Conservation (phyloP, 2,113 vertebrate species). For the Neotoma lepida region DNA sequence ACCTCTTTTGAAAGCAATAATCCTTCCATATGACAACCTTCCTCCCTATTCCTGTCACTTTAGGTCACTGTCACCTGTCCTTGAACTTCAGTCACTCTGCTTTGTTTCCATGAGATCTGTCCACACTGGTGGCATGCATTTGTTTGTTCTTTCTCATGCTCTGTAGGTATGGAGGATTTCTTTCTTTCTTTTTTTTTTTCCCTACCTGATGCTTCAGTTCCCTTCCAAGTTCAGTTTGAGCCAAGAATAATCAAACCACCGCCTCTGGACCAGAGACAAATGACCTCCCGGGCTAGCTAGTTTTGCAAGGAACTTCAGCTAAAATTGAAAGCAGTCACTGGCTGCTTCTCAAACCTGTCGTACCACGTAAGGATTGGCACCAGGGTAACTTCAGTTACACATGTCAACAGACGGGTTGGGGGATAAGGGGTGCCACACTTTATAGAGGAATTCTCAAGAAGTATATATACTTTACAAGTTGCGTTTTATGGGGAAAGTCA, state of each 20-base stretch:
- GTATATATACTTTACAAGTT: not conserved
- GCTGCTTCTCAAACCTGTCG: slow-evolving; percentile 46
- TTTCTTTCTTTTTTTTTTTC: not conserved
- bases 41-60: not conserved
- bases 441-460: not conserved
- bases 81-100: not conserved
- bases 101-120: not conserved
- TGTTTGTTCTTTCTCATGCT: not conserved
- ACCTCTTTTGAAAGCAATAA: not conserved
- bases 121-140: rapidly evolving
- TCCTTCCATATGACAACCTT: not conserved
- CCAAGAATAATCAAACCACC: slow-evolving; percentile 68
- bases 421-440: not conserved
- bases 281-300: slow-evolving; percentile 40
- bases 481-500: slow-evolving; percentile 14
- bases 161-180: not conserved
- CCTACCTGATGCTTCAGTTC: slow-evolving; percentile 61
- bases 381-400: not conserved
- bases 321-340: slow-evolving; percentile 55
- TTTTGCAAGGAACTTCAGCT: slow-evolving; percentile 49
- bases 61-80: not conserved
- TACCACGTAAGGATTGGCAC: not conserved
- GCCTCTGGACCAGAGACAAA: slow-evolving; percentile 57
- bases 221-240: slow-evolving; percentile 63
- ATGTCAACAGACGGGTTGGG: not conserved